These are phyloP conservation scores for Lamellibrachia luymesi DNA, from an alignment of 1,140 invertebrate genomes.

Conservation along the genomic window DNA sequence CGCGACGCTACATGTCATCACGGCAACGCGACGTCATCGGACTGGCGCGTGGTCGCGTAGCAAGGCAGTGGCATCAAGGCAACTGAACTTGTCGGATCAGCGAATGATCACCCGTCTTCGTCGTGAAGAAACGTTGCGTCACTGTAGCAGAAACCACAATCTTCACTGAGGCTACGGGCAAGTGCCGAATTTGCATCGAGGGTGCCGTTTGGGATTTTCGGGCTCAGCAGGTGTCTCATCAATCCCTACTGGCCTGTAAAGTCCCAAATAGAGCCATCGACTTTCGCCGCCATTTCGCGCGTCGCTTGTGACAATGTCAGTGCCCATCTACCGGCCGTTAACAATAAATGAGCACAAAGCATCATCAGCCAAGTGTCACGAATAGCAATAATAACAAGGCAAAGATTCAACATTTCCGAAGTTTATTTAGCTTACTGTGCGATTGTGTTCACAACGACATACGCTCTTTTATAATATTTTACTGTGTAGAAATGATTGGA, in stretches of 20 bases:
- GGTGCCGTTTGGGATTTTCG: not conserved
- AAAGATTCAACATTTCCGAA: no score
- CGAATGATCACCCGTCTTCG: not conserved
- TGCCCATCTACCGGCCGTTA: not conserved
- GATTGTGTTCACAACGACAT: no score
- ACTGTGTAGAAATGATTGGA: no score
- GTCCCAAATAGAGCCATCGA: not conserved
- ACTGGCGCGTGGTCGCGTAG: not conserved
- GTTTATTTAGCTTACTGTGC: no score
- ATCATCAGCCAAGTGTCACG: no score
- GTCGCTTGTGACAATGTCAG: not conserved
- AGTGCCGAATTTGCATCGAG: not conserved
- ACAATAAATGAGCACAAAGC: not conserved
- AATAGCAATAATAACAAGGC: no score
- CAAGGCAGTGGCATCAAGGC: not conserved
- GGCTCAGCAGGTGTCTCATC: not conserved
- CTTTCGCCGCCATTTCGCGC: not conserved
- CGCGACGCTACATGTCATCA: not conserved
- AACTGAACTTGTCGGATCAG: not conserved
- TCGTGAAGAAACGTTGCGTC: not conserved
- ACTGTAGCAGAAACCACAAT: not conserved
- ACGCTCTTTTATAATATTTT: no score
- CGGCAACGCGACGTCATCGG: not conserved
- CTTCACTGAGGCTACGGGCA: not conserved
- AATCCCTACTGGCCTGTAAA: not conserved